Percentiles rank a stretch among this genome's conserved stretches.
Evolutionary conservation across 2,797 vertebrate genomes (phyloP).

Genomic region (Sebastes reedi): DNA sequence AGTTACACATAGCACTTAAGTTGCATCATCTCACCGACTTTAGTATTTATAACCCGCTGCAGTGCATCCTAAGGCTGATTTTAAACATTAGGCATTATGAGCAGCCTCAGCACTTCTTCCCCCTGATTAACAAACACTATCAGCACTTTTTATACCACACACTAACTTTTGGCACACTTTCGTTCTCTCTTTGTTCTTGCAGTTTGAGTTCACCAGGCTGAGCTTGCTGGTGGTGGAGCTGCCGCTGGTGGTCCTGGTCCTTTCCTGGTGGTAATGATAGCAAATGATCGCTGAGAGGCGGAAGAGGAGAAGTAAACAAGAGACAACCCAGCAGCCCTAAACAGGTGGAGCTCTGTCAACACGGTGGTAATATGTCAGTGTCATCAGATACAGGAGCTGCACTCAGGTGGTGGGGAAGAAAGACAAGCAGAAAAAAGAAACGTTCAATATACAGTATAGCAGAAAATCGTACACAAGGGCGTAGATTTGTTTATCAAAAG

Average conservation of each 20-base stretch:
- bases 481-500: neutral
- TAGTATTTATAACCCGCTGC: constrained; percentile 57
- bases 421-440: neutral
- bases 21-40: constrained; percentile 56
- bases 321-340: neutral
- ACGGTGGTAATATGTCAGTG: constrained; percentile 33
- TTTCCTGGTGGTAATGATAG: constrained; percentile 35
- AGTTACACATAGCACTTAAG: constrained; percentile 22
- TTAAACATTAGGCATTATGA: constrained; percentile 59
- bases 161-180: constrained; percentile 43
- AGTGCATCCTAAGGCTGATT: constrained; percentile 61
- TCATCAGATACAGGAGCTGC: constrained; percentile 42
- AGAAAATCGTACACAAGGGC: neutral
- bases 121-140: constrained; percentile 51
- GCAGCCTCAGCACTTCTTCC: constrained; percentile 68
- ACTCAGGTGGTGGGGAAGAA: neutral
- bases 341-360: constrained; percentile 48
- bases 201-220: constrained; percentile 15
- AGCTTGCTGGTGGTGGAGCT: constrained; percentile 5
- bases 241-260: constrained; percentile 12
- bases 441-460: neutral
- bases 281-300: constrained; percentile 23
- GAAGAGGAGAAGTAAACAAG: constrained; percentile 36
- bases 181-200: constrained; percentile 27
- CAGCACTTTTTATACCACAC: constrained; percentile 65